These are phyloP conservation scores for Todiramphus saurophagus DNA, from an alignment of 2,113 vertebrate species.

Conservation along the genomic window DNA sequence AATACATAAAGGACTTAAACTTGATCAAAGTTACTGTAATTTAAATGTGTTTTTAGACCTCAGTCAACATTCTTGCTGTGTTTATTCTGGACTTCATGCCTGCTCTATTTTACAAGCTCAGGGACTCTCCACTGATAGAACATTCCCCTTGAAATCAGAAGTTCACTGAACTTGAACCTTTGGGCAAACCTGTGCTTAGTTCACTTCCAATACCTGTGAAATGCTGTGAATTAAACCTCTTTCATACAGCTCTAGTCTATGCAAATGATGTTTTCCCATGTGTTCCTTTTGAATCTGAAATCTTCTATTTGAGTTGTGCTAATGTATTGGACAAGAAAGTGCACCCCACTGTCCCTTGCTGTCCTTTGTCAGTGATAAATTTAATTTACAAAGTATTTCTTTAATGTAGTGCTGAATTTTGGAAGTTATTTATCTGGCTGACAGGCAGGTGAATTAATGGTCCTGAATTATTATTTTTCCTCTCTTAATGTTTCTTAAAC, in stretches of 20 bases:
- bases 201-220: not conserved
- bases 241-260: not conserved
- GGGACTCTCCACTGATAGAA: not conserved
- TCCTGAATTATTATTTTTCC: not conserved
- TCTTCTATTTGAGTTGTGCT: not conserved
- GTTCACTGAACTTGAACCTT: conserved; percentile 20
- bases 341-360: not conserved
- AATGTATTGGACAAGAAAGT: not conserved
- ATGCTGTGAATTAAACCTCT: not conserved
- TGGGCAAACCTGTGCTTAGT: not conserved
- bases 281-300: not conserved
- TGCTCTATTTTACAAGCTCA: conserved; percentile 20
- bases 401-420: not conserved
- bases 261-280: not conserved
- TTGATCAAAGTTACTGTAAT: conserved; percentile 16
- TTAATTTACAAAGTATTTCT: not conserved
- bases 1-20: not conserved
- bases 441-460: not conserved
- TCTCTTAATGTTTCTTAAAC: not conserved
- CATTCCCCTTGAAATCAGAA: not conserved
- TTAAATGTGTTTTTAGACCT: conserved; percentile 18
- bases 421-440: not conserved
- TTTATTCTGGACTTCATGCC: conserved; percentile 47
- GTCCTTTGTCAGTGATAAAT: not conserved
- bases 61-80: conserved; percentile 30